A percentile compares a stretch with the other conserved stretches of the same genome.
phyloP scores from a whole-genome alignment of 2,888 invertebrate genomes.

The Ecliptopera silaceata region DNA sequence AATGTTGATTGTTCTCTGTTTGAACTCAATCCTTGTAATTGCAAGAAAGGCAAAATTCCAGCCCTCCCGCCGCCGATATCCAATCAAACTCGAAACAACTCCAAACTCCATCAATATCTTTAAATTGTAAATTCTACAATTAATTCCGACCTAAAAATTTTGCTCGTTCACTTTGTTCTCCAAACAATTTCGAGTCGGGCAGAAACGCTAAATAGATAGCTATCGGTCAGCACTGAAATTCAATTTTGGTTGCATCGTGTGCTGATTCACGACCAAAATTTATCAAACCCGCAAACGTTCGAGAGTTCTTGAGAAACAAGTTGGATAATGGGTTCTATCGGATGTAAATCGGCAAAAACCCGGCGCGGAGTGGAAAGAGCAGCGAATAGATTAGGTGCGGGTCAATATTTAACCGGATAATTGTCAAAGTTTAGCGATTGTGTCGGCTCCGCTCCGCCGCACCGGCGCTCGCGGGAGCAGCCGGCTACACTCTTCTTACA shows the following conservation, averaged over 20 bases:
- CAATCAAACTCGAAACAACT: constrained; percentile 31
- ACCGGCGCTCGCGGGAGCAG: not conserved
- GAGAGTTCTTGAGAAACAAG: not conserved
- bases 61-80: constrained; percentile 2
- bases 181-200: constrained; percentile 44
- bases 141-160: constrained; percentile 30
- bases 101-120: constrained; percentile 23
- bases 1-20: not conserved
- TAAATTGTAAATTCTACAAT: constrained; percentile 33
- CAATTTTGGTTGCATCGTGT: not conserved
- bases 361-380: constrained; percentile 34
- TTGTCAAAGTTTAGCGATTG: constrained; percentile 52
- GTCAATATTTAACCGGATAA: constrained; percentile 55
- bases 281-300: too few relatives aligned
- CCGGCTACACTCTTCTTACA: not conserved
- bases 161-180: constrained; percentile 39
- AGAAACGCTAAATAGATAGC: constrained; percentile 45
- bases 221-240: not conserved
- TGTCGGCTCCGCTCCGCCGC: constrained; percentile 5
- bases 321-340: constrained; percentile 32
- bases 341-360: constrained; percentile 51
- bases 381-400: constrained; percentile 56
- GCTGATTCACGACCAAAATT: too few relatives aligned
- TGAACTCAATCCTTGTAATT: not conserved
- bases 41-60: not conserved